Percentiles rank a stretch among this genome's conserved stretches.
Conservation (phyloP, 2,113 vertebrate species). For the Scolopax mira region DNA sequence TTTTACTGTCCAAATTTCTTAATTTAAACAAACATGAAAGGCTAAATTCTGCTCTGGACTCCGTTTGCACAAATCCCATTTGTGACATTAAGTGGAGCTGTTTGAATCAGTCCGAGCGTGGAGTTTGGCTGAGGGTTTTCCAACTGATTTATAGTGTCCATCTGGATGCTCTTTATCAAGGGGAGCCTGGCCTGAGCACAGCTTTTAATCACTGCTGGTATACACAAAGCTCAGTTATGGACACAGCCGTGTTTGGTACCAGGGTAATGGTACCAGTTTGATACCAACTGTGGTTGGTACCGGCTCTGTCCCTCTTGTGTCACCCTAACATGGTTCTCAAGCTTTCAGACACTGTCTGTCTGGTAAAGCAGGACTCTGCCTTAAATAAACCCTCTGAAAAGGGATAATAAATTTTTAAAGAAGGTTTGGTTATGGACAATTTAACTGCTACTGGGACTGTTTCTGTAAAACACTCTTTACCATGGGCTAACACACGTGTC, state of each 20-base stretch:
- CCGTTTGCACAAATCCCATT: neutral
- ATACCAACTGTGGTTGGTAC: fast-evolving
- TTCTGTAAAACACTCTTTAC: neutral
- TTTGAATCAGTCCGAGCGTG: neutral
- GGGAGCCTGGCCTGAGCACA: neutral
- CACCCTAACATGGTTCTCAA: neutral
- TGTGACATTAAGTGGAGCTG: constrained; percentile 8
- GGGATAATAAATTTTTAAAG: neutral
- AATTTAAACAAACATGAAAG: constrained; percentile 49
- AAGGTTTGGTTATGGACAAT: neutral
- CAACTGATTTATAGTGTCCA: constrained; percentile 44
- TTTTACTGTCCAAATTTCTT: constrained; percentile 54
- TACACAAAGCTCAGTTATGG: neutral
- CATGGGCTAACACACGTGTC: fast-evolving
- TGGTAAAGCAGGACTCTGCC: neutral
- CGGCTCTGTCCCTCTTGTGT: neutral
- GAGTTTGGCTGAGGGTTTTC: constrained; percentile 16
- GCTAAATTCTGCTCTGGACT: constrained; percentile 40
- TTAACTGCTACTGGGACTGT: neutral
- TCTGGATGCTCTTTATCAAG: constrained; percentile 28
- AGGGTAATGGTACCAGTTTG: no score
- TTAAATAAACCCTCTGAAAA: neutral
- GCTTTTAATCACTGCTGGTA: neutral
- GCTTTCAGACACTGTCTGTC: neutral
- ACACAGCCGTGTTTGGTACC: neutral